These are phyloP conservation scores for Gallinago solitaria DNA, from an alignment of 2,797 vertebrate species.

Conservation along the genomic window DNA sequence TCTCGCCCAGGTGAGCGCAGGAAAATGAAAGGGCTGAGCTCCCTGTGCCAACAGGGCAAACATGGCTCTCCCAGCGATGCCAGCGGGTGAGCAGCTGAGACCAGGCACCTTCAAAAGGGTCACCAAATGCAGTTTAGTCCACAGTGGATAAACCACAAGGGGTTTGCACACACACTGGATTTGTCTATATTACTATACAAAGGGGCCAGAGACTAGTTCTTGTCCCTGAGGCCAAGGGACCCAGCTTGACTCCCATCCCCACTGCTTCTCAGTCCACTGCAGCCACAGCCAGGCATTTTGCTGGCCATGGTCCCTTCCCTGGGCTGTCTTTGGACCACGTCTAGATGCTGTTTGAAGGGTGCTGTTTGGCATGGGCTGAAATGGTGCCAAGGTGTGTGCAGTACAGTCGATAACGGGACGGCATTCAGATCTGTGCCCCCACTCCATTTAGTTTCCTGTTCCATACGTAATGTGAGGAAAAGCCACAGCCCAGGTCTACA, in stretches of 20 bases:
- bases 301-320: background rate
- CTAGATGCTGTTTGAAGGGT: background rate
- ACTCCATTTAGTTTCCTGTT: background rate
- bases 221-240: background rate
- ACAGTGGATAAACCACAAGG: background rate
- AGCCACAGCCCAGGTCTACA: background rate
- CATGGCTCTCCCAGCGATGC: background rate
- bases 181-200: background rate
- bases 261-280: background rate
- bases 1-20: background rate
- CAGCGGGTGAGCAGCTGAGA: background rate
- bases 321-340: background rate
- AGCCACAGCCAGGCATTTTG: background rate
- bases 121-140: background rate
- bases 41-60: background rate
- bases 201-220: background rate
- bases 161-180: background rate
- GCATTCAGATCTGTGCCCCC: background rate
- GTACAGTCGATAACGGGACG: background rate
- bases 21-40: background rate
- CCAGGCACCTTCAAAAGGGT: background rate
- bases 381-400: background rate
- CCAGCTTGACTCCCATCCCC: background rate
- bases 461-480: background rate
- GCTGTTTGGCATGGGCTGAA: background rate